Evolutionary conservation across 2,797 vertebrate species (phyloP), one percentile per base, ranked within the genome.

Genomic region (Enteromius fasciolatus): DNA sequence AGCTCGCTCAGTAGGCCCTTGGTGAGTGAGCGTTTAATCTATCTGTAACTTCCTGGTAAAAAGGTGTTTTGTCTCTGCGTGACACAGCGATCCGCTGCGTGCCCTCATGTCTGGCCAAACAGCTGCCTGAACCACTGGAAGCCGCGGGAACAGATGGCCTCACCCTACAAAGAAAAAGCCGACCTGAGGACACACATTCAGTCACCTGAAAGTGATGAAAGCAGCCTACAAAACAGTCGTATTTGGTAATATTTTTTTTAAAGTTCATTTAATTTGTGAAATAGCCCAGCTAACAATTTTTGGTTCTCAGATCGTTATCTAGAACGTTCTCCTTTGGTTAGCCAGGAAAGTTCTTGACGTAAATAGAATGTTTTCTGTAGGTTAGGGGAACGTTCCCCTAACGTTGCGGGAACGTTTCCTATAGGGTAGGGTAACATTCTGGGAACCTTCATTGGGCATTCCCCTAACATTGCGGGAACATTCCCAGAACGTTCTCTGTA

Each of bases 71-170:
- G 89, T 85, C 90, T 90, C 87, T 78, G 86, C 83, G 59, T 90
- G 88, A 84, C 85, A 86, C 76, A 39, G 64, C 69, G 57, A 83
- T 75, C 68, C 67, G 54, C 87, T 25, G 72, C 50, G 85, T 84
- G 87, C 86, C 88, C 86, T 85, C 88, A 83, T 89, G 84, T 84
- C 86, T 83, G 87, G 75, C 81, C 76, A 81, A 89, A 87, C 90
- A 91, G 90, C 90, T 91, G 90, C 82, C 88, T 23, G 48, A 89
- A 90, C 90, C 88, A 28, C 90, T 91, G 90, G 90, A 89, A 87
- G 88, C 87, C 82, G 15, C 36, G 23, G 72, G 78, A 90, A 84
- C 90, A 91, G 89, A 91, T 91, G 90, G 88, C 83, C 31, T 64
- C 66, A 86, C 84, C 82, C 54, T 68, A 88, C 76, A 86, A 86